Base-by-base conservation (phyloP, 2,888 invertebrate species). In the Brachypalpus laphriformis region DNA sequence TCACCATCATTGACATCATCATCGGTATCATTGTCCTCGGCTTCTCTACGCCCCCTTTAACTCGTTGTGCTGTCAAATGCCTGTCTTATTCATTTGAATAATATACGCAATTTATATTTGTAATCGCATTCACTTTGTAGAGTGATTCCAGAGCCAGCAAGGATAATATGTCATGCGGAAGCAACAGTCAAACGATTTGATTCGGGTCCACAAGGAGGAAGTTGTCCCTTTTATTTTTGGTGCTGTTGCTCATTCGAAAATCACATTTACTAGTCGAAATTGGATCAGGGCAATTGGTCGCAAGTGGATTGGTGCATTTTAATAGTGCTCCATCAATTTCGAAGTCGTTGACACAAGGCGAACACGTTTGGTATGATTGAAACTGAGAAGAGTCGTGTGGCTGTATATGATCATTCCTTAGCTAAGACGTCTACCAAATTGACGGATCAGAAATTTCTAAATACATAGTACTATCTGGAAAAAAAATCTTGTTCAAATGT, bases 51-150 rank as follows among this genome's bases (percentile, higher is more conserved):
- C 34, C 18, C 47, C n/a, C 42, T 54, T 37, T 11, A 16, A 4
- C 45, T 54, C 57, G 31, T 57, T 16, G 34, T 8, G 37, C 72
- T 83, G 74, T 83, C 80, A 70, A 75, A 75, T 49, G 70, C 70
- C 68, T 59, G 85, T 76, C 85, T 81, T 57, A 70, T 70, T 76
- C 71, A 85, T 85, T 81, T 81, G 85, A 81, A 81, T 85, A 81
- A 81, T 85, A 76, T 71, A 70, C 80, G 81, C 85, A 85, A 85
- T 85, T 85, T 85, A 81, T 83, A 74, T 76, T 81, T 85, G 81
- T 85, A 81, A 85, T 81, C 80, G 80, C 63, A 57, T 68, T 80
- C 74, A 28, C 74, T 83, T 83, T 72, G 82, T 77, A 68, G 14
- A 28, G 34, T 47, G 28, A 49, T 49, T 57, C 40, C 5, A 40